Percentiles rank a stretch among this genome's conserved stretches.
These are phyloP conservation scores for Coilia nasus DNA, from an alignment of 2,797 vertebrate genomes.

Conservation along the genomic window DNA sequence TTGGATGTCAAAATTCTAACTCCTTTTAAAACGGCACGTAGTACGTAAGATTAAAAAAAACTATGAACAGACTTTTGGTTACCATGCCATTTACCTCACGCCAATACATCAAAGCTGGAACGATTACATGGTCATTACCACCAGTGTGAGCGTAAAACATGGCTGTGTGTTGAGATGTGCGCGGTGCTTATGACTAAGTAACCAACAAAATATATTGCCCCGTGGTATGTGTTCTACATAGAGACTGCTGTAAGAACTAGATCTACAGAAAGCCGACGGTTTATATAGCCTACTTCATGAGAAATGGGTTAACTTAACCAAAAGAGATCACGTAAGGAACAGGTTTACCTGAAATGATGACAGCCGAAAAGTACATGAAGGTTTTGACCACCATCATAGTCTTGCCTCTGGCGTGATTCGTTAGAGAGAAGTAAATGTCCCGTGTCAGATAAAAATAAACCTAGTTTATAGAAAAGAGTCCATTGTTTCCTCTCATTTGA, in stretches of 20 bases:
- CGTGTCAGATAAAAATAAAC: not conserved
- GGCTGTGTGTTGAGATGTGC: constrained; percentile 3
- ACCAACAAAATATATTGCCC: not conserved
- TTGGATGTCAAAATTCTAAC: not conserved
- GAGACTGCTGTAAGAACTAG: not conserved
- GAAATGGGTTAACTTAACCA: not conserved
- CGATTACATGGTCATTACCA: constrained; percentile 11
- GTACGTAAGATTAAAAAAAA: not conserved
- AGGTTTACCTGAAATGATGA: constrained; percentile 22
- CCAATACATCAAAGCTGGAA: not conserved
- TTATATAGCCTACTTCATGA: not conserved
- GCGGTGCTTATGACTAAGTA: not conserved
- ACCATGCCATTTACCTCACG: not conserved
- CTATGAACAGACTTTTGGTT: not conserved
- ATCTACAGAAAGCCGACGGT: not conserved
- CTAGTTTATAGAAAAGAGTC: constrained; percentile 20
- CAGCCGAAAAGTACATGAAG: constrained; percentile 22
- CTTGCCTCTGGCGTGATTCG: not conserved
- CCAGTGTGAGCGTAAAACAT: not conserved
- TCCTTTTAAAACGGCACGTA: not conserved
- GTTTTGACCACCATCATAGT: constrained; percentile 25
- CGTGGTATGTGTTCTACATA: not conserved
- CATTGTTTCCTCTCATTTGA: constrained; percentile 22
- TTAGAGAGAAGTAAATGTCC: constrained; percentile 12
- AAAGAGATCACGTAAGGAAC: not conserved